A percentile compares a stretch with the other conserved stretches of the same genome.
Evolutionary conservation across 2,888 invertebrate genomes (phyloP).

Genomic region (Alentia gelatinosa): DNA sequence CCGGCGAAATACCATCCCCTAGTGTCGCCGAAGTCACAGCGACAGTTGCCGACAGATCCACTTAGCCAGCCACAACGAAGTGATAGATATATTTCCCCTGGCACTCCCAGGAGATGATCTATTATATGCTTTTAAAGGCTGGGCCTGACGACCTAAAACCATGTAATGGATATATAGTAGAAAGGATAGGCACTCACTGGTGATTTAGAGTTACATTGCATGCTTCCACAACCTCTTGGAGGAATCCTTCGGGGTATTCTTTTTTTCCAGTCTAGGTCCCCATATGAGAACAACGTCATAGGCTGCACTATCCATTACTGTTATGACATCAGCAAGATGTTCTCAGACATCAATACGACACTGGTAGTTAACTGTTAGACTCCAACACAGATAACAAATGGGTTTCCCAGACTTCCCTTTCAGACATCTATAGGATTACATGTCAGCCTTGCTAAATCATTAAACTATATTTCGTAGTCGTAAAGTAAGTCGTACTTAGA

Average conservation of each 20-base stretch:
- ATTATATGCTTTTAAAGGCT: not conserved
- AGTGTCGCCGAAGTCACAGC: not conserved
- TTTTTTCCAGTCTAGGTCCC: not conserved
- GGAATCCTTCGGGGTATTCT: not conserved
- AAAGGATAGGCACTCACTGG: not conserved
- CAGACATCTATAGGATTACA: too few species aligned
- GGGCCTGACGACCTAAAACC: not conserved
- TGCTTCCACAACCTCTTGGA: not conserved
- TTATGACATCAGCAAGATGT: not conserved
- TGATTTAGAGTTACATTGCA: not conserved
- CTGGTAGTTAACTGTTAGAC: not conserved
- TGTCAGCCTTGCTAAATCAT: too few species aligned
- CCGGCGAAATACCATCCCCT: constrained; percentile 3
- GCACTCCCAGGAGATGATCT: not conserved
- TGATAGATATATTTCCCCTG: constrained; percentile 4
- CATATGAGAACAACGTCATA: not conserved
- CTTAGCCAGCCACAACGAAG: not conserved
- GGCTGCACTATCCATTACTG: not conserved
- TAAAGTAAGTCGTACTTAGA: too few species aligned
- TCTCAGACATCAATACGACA: not conserved
- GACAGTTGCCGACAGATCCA: not conserved
- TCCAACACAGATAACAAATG: too few species aligned
- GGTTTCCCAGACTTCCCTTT: too few species aligned
- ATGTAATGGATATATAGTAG: not conserved
- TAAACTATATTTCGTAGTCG: too few species aligned